Evolutionary conservation across 2,797 vertebrate genomes (phyloP), one percentile per base, ranked within the genome.

Genomic region (Cirrhinus mrigala): DNA sequence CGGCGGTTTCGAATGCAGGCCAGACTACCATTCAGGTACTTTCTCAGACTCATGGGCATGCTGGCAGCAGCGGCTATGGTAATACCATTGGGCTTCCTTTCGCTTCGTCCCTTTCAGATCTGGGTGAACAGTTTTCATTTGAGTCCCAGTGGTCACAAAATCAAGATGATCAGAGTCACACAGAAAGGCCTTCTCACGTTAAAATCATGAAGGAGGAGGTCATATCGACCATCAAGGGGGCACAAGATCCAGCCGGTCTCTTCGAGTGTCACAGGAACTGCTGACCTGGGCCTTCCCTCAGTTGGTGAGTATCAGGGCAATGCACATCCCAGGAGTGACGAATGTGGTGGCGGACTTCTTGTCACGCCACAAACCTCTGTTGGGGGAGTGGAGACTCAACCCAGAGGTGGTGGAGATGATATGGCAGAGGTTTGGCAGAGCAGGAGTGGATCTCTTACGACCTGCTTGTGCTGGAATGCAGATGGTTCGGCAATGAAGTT

Each of bases 181-280:
- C 1, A 70, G 11, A 11, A 22, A 44, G 3, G 37, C 20, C 10
- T 24, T 40, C 12, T 12, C 3, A 20, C 40, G 5, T 22, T 46
- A 22, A 71, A 71, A 44, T 4, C 22, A 3, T 24, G 69, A 22
- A 46, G 69, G 10, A 46, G 37, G 40, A 7, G 6, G 33, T 71
- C 11, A n/a, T 46, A 58, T 85, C 82, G 68, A 77, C 46, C 71
- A 54, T 77, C 71, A 66, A 33, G 29, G 29, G 29, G 29, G 29
- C 29, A 33, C 29, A 33, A 33, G 29, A 33, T 33, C 29, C 29
- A 33, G 29, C 29, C 3, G 29, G 29, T 33, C 29, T 33, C 29
- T 33, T 33, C 29, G 3, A 33, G 29, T 33, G 29, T 33, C 29
- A 4, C 75, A 79, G 33, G n/a, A 62, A 1, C 75, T 85, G 46